Evolutionary conservation across 2,888 invertebrate genomes (phyloP), one percentile per base, ranked within the genome.

Genomic region (Drosophila demipolita): DNA sequence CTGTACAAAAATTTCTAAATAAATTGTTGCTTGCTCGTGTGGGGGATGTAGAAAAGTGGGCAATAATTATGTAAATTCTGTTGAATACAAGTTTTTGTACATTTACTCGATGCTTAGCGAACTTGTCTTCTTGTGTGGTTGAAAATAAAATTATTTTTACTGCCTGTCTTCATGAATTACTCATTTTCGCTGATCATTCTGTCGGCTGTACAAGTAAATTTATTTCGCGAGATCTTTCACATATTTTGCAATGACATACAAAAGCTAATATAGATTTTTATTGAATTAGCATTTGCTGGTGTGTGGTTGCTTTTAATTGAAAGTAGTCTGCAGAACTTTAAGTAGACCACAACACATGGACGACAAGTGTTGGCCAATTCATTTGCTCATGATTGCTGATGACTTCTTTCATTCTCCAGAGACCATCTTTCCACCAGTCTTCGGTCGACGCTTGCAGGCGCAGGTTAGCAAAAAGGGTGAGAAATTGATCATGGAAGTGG

Each of bases 361-460:
- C 55, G 15, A 17, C 72, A 63, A 48, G 11, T 38, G 54, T 59
- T 60, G 45, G 3, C 12, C 29, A 55, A 70, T 57, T 52, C 45
- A 33, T 42, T 11, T 40, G 8, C 20, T 74, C 35, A 60, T 45
- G 42, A n/a, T 12, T 49, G 20, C 8, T 49, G 11, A 7, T 61
- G 32, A 29, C 12, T 66, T 59, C 45, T 82, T 60, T 32, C 52
- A 11, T 38, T 20, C 32, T 66, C 38, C 92, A 97, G 97, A 97
- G 93, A 96, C 96, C 35, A 95, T 96, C 78, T 96, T 96, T 89
- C 97, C 97, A 40, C 97, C 97, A 45, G 96, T 96, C 55, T 96
- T 97, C 92, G 96, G 96, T 3, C 95, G 96, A 83, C 94, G 97
- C 61, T 94, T 97, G 57, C 96, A 96, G 93, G 96, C 96, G 6